A percentile compares a stretch with the other conserved stretches of the same genome.
Evolutionary conservation across 2,113 vertebrate genomes (phyloP).

Genomic region (Galemys pyrenaicus): DNA sequence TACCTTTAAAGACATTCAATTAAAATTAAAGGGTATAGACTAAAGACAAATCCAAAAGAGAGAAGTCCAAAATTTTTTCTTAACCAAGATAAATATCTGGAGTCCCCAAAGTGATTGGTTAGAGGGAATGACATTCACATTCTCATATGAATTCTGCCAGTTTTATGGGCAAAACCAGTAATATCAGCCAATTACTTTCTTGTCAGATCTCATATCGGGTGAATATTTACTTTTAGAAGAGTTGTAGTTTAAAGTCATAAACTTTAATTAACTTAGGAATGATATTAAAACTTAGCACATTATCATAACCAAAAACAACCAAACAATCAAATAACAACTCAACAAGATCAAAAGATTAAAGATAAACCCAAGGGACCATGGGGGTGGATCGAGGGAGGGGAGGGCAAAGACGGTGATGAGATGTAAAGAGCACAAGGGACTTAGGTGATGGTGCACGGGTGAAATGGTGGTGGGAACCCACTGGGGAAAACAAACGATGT

Average conservation of each 20-base stretch:
- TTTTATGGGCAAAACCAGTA: slow-evolving; percentile 52
- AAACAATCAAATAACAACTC: too few species aligned
- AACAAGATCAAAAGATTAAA: too few species aligned
- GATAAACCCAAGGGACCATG: too few species aligned
- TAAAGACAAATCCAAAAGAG: background rate
- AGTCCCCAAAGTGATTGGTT: background rate
- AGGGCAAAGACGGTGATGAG: too few species aligned
- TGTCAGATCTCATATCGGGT: slow-evolving; percentile 49
- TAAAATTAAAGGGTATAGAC: slow-evolving; percentile 8
- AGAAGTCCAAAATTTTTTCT: slow-evolving; percentile 16
- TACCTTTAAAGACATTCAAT: background rate
- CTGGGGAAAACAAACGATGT: too few species aligned
- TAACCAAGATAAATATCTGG: background rate
- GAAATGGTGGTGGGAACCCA: too few species aligned
- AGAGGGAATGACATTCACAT: background rate
- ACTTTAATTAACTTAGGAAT: slow-evolving; percentile 1
- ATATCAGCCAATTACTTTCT: slow-evolving; percentile 47
- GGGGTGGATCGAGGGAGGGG: too few species aligned
- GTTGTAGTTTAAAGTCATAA: slow-evolving; percentile 51
- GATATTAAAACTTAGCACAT: background rate
- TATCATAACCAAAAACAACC: too few species aligned
- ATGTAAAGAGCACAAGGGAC: too few species aligned
- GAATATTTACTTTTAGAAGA: slow-evolving; percentile 47
- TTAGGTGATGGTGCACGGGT: too few species aligned
- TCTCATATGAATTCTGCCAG: slow-evolving; percentile 32